Evolutionary conservation across 35 echinoderm and acorn worm genomes (phyloP), one percentile per base, ranked within the genome.

Genomic region (Chiridota heheva): DNA sequence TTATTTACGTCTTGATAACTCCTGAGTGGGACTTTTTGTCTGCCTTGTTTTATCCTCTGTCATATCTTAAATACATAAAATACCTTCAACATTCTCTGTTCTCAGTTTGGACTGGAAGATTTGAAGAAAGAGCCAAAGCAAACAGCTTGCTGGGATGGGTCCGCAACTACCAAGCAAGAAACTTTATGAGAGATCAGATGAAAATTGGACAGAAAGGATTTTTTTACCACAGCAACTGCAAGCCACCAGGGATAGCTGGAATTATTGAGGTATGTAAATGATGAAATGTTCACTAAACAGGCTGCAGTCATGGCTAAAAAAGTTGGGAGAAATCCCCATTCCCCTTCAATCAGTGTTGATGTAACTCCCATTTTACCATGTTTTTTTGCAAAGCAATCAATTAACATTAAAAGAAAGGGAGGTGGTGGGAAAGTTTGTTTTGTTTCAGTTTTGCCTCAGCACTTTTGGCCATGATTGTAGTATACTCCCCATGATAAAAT

Each of bases 121-220:
- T 46, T 87, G 18, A 69, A 87, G 73, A 87, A 69, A 28, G 84
- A 87, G 58, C 59, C 59, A 22, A 55, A 87, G 53, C 73, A 87
- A 62, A 87, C 84, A 26, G 44, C 84, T 60, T 87, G 84, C 43
- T 87, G 84, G 84, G 84, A 87, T 48, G 84, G 84, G 84, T 87
- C 13, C 28, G 84, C 46, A 87, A 87, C 60, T 87, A 87, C 28
- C 84, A 87, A 49, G 84, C 84, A 22, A 60, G 84, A 0, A 87
- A 87, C 45, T 87, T 79, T 37, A 76, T 87, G 58, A 49, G 84
- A 51, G 84, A 87, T 78, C 72, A 87, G 56, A 87, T 87, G 84
- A 87, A 87, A 40, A 64, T 78, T 20, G 84, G 84, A 3, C 84
- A 87, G n/a, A 58, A 40, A 37, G 84, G 72, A 0, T 87, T 87